phyloP scores from a whole-genome alignment of 2,797 vertebrate species.

The Rhabdomys pumilio region DNA sequence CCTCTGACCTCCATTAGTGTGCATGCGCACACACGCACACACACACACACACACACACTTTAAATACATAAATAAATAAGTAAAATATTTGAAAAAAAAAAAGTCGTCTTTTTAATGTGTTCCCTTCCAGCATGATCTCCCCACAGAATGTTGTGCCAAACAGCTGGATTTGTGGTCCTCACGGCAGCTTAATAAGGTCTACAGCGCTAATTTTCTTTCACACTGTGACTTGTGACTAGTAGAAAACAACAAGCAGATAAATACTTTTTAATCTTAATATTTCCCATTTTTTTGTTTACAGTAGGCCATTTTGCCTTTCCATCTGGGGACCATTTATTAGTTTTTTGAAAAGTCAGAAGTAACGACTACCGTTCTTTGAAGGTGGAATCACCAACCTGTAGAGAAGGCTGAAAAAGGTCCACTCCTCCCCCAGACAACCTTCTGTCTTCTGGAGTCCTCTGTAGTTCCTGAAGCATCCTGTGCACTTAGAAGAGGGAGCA shows the following conservation, averaged over 20 bases:
- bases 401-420: not conserved
- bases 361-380: not conserved
- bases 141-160: slow-evolving; percentile 16
- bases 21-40: not conserved
- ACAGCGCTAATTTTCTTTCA: not conserved
- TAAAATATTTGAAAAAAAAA: not conserved
- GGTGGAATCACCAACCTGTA: not conserved
- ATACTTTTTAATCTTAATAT: slow-evolving; percentile 21
- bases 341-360: not conserved
- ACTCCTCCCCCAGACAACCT: not conserved
- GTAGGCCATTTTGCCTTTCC: slow-evolving; percentile 12
- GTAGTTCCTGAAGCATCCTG: fast-evolving
- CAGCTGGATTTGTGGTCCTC: not conserved
- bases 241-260: not conserved
- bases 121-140: slow-evolving; percentile 22
- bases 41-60: not conserved
- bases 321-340: not conserved
- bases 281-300: slow-evolving; percentile 40
- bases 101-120: not conserved
- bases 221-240: not conserved
- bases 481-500: too few relatives aligned
- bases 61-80: too few relatives aligned
- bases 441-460: not conserved
- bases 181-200: not conserved
- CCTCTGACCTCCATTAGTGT: not conserved